These are phyloP conservation scores for Fistularia tabacaria DNA, from an alignment of 2,797 vertebrate species.

Conservation along the genomic window DNA sequence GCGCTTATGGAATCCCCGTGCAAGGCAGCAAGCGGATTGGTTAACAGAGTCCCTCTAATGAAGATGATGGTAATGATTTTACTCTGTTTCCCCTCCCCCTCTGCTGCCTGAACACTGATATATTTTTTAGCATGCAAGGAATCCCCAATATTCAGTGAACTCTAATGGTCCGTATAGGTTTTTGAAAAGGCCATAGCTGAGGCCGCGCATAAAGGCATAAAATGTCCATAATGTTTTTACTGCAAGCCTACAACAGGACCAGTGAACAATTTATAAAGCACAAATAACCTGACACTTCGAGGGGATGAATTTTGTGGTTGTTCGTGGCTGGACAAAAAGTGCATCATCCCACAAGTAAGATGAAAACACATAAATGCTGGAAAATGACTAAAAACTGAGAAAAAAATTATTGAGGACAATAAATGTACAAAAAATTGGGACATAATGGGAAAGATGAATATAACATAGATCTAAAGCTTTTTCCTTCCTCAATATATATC, in stretches of 20 bases:
- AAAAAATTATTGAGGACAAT: too few species aligned
- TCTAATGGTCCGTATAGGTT: not conserved
- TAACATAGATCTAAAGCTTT: too few species aligned
- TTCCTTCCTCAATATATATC: too few species aligned
- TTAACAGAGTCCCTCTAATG: constrained; percentile 71
- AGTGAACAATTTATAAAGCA: too few species aligned
- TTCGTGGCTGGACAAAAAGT: too few species aligned
- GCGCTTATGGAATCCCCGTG: constrained; percentile 68
- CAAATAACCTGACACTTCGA: too few species aligned
- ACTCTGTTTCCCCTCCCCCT: constrained; percentile 64
- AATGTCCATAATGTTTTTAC: not conserved
- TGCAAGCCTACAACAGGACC: not conserved
- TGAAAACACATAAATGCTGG: too few species aligned
- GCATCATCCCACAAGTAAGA: too few species aligned
- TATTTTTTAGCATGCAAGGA: constrained; percentile 29
- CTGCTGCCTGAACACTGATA: constrained; percentile 49
- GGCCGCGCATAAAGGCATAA: constrained; percentile 2
- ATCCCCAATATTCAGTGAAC: constrained; percentile 13
- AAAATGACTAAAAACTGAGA: too few species aligned
- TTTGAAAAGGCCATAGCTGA: constrained; percentile 1
- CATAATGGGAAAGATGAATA: too few species aligned
- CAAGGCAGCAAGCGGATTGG: constrained; percentile 69
- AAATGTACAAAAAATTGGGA: too few species aligned
- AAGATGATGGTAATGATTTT: constrained; percentile 78
- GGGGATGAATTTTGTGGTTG: too few species aligned